phyloP scores from a whole-genome alignment of 2,888 invertebrate species.

The Oligia latruncula region DNA sequence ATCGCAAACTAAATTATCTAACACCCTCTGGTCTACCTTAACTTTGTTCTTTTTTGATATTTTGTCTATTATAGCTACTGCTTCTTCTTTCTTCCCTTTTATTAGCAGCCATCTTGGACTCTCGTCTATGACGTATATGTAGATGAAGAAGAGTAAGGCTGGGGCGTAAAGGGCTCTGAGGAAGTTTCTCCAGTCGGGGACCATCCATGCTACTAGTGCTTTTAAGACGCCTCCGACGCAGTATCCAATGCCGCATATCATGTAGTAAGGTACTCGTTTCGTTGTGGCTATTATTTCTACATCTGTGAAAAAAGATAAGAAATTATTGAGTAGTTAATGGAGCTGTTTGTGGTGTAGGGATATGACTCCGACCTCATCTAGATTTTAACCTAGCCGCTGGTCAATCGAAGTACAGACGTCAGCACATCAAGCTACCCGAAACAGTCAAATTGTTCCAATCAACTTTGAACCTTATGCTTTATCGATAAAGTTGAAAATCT shows the following conservation, averaged over 20 bases:
- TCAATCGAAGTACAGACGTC: no score
- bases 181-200: constrained; percentile 92
- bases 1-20: constrained; percentile 71
- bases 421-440: no score
- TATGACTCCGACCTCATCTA: neutral
- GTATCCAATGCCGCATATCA: constrained; percentile 75
- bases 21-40: constrained; percentile 71
- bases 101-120: constrained; percentile 95
- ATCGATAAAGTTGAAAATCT: no score
- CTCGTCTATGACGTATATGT: constrained; percentile 92
- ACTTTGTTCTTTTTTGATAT: constrained; percentile 89
- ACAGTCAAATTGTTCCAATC: no score
- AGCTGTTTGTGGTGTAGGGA: neutral
- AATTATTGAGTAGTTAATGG: neutral
- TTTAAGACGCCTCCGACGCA: constrained; percentile 72
- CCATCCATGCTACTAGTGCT: constrained; percentile 77
- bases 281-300: constrained; percentile 81
- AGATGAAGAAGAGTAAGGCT: constrained; percentile 91
- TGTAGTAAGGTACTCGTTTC: constrained; percentile 77
- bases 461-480: no score
- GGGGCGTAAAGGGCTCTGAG: constrained; percentile 92
- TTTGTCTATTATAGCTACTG: constrained; percentile 90
- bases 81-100: constrained; percentile 91
- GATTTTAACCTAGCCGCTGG: neutral
- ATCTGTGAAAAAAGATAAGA: constrained; percentile 71